Conservation (phyloP, 2,113 vertebrate species). For the Morone chrysops region DNA sequence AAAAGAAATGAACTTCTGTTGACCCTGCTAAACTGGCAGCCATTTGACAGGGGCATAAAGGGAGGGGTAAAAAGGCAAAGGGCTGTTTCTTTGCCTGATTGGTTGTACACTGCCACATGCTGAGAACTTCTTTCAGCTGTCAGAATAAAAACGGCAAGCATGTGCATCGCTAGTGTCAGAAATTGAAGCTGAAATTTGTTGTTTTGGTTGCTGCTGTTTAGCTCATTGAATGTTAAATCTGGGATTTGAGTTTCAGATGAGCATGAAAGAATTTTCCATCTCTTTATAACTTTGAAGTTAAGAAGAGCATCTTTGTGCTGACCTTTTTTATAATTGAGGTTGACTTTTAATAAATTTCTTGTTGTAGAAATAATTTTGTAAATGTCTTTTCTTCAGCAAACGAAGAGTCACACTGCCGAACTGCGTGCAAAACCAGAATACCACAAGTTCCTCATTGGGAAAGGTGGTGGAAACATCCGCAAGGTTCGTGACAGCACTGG, state of each 20-base stretch:
- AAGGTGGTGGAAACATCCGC: constrained; percentile 96
- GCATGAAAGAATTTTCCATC: background rate
- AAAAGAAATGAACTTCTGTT: constrained; percentile 16
- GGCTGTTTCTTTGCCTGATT: constrained; percentile 5
- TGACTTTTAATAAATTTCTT: background rate
- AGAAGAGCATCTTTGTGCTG: background rate
- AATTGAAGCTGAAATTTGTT: background rate
- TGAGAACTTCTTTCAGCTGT: constrained; percentile 10
- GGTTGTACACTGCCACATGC: constrained; percentile 2
- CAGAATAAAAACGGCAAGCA: constrained; percentile 6
- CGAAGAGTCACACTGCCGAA: constrained; percentile 94
- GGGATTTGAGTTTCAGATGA: background rate
- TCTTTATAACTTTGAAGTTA: background rate
- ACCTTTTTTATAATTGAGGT: background rate
- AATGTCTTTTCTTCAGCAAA: constrained; percentile 88
- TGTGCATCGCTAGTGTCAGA: background rate
- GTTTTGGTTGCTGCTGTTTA: background rate
- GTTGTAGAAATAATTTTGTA: background rate
- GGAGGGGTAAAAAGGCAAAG: background rate
- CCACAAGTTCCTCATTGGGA: constrained; percentile 98
- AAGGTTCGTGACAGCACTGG: constrained; percentile 97
- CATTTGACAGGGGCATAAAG: background rate
- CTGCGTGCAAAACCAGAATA: constrained; percentile 97
- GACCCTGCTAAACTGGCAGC: constrained; percentile 15
- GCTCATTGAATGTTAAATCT: background rate